Evolutionary conservation across 2,797 vertebrate species (phyloP), one percentile per base, ranked within the genome.

Genomic region (Threskiornis aethiopicus): DNA sequence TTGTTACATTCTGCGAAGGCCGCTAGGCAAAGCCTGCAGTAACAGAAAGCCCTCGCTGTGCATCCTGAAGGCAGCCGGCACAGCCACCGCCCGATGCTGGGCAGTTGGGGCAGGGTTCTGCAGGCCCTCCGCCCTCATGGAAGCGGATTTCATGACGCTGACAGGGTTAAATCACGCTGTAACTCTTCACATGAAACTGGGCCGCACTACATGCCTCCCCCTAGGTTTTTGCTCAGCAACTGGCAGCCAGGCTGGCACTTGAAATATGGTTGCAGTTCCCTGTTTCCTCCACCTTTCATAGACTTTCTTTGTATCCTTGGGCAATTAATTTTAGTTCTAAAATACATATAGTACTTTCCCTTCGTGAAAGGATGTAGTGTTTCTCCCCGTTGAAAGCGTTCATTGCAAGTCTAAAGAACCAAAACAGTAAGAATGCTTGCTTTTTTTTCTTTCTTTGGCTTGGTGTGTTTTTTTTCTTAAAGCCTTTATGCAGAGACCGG

Each of bases 161-260:
- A 13, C 16, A 41, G 81, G 66, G 42, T 92, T 84, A 89, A 89
- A 31, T 35, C 8, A 11, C 0, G 1, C 65, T n/a, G 21, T 11
- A 16, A 9, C 13, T 19, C 41, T 47, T 44, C 24, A 15, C 13
- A 7, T 1, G 2, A 18, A 64, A 13, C 39, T 26, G 1, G 12
- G 54, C 33, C 46, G 42, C 11, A 6, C 47, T 47, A 3, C 49
- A 41, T 7, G 20, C 75, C 51, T 44, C 31, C 39, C 37, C 26
- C 21, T 4, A 2, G 17, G 55, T 37, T 78, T 78, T 33, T 69
- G 55, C 72, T 76, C 55, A 37, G 75, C 71, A 12, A 12, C 49
- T 58, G 55, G 78, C 70, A 85, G 78, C 47, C 78, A 49, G 44
- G 37, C 96, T 97, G 86, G 73, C 90, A 79, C 70, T 89, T 28